These are phyloP conservation scores for Melanocharis versteri DNA, from an alignment of 2,113 vertebrate species.

Conservation along the genomic window DNA sequence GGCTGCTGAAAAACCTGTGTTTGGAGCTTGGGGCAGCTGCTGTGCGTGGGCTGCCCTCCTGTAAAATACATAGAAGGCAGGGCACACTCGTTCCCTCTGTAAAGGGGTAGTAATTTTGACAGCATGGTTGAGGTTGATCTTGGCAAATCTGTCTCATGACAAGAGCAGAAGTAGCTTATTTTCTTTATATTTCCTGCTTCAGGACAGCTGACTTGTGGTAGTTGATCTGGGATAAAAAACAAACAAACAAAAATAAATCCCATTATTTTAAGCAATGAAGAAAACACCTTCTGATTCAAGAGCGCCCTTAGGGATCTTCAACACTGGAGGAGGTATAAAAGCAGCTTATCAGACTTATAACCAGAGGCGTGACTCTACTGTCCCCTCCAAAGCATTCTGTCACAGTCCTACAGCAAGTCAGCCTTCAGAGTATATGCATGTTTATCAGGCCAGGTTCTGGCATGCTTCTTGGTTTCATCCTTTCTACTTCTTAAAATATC, in stretches of 20 bases:
- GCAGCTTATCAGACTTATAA: not conserved
- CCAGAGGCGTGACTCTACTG: not conserved
- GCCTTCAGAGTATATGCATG: not conserved
- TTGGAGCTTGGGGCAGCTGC: not conserved
- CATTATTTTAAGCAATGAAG: not conserved
- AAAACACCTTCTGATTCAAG: not conserved
- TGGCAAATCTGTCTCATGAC: not conserved
- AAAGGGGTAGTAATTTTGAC: not conserved
- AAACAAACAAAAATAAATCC: not conserved
- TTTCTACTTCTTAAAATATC: not conserved
- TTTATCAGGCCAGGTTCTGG: not conserved
- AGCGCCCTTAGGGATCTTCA: not conserved
- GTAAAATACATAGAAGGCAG: not conserved
- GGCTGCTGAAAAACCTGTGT: not conserved
- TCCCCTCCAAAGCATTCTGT: accelerated
- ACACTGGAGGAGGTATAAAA: not conserved
- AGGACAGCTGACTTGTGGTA: not conserved
- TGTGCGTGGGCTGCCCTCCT: not conserved
- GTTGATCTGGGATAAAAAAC: not conserved
- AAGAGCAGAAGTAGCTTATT: not conserved
- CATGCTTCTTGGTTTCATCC: not conserved
- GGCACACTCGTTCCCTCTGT: accelerated
- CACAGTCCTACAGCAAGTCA: not conserved
- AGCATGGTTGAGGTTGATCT: not conserved
- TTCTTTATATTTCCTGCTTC: not conserved